These are phyloP conservation scores for Ligdia adustata DNA, from an alignment of 2,888 invertebrate genomes.

Conservation along the genomic window DNA sequence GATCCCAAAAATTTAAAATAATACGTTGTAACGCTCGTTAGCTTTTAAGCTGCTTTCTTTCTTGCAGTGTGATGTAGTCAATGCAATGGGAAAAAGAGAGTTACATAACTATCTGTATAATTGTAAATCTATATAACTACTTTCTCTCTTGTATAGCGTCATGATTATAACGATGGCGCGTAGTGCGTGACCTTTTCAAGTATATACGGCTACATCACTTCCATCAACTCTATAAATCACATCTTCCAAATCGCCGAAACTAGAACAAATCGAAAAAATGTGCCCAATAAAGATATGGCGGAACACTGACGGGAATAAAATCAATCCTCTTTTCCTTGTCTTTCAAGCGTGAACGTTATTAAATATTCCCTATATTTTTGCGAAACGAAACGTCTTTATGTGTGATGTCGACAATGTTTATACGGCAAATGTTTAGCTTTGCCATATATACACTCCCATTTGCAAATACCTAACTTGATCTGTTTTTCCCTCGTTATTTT, in stretches of 20 bases:
- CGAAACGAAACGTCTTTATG: constrained; percentile 16
- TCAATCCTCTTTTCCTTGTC: constrained; percentile 31
- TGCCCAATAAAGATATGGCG: constrained; percentile 56
- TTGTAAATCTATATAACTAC: no score
- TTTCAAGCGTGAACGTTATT: constrained; percentile 30
- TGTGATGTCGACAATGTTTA: constrained; percentile 15
- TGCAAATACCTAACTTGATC: neutral
- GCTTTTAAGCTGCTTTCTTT: no score
- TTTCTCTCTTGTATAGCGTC: no score
- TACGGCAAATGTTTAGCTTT: constrained; percentile 6
- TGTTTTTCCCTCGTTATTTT: no score
- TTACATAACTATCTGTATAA: no score
- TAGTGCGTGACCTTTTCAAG: no score
- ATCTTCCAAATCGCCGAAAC: constrained; percentile 40
- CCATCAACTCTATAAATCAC: constrained; percentile 54
- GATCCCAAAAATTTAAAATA: no score
- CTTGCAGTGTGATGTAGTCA: no score
- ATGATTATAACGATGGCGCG: no score
- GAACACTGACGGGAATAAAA: constrained; percentile 33
- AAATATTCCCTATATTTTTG: constrained; percentile 27
- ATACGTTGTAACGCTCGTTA: no score
- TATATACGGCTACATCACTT: constrained; percentile 24
- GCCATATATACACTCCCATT: no score
- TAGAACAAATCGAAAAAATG: constrained; percentile 61
- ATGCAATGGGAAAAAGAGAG: no score